Evolutionary conservation across 2,113 vertebrate species (phyloP).

Genomic region (Chlorodrepanis virens): DNA sequence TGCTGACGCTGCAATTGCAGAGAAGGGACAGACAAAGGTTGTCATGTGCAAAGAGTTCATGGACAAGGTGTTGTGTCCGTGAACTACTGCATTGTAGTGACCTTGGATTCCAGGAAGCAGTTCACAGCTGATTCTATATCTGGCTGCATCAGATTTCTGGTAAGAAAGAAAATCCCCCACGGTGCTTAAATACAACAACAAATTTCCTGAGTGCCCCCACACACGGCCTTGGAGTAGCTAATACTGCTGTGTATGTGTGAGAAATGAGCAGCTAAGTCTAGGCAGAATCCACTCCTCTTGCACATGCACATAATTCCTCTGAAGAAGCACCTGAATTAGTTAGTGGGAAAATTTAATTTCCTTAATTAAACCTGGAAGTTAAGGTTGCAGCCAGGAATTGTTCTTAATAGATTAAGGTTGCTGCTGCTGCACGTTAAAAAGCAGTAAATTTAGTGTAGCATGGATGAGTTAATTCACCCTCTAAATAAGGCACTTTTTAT

Average conservation of each 20-base stretch:
- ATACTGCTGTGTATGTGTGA: neutral
- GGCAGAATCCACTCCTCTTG: neutral
- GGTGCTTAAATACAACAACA: neutral
- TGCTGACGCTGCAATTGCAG: neutral
- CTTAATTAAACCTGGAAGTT: neutral
- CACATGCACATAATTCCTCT: neutral
- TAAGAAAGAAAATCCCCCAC: neutral
- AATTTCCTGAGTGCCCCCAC: neutral
- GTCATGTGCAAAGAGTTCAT: neutral
- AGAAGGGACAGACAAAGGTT: too few species aligned
- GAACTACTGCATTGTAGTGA: neutral
- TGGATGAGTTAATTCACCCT: rapidly evolving
- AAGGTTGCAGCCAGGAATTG: neutral
- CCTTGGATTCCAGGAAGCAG: neutral
- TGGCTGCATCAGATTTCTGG: neutral
- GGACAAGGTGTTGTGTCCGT: neutral
- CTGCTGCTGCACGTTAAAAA: neutral
- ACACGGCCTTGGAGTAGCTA: neutral
- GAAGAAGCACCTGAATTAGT: neutral
- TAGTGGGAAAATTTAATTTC: neutral
- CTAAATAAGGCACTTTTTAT: neutral
- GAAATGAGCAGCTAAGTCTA: neutral
- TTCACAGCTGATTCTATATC: neutral
- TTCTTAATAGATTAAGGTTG: neutral
- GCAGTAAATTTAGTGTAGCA: neutral